Evolutionary conservation across 2,113 vertebrate species (phyloP), one percentile per base, ranked within the genome.

Genomic region (Bufo bufo): DNA sequence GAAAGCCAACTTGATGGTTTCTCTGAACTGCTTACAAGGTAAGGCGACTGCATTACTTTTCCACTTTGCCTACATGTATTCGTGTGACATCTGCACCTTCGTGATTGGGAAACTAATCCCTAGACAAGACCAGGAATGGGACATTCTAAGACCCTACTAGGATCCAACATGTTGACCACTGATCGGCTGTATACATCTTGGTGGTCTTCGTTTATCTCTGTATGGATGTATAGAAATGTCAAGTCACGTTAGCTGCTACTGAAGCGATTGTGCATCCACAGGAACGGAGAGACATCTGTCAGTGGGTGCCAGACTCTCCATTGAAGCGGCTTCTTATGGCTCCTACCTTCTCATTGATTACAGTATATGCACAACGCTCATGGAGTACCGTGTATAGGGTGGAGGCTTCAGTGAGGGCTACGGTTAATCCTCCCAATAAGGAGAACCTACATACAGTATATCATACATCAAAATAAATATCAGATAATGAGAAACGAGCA

Each of bases 1-100:
- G n/a, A 93, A 92, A 45, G 93, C 90, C 0, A 94, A 91, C 74
- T 92, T 97, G 0, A 93, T 93, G 77, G 90, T 95, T 56, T 94
- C 94, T 75, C 93, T 96, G 58, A 92, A 92, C 88, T 91, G 93
- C 58, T 91, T 97, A 69, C 89, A 94, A 96, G 96, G 96, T 97
- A 90, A 92, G 95, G 54, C 4, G 49, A 59, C 23, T 2, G 50
- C 14, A 0, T 84, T 11, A 56, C 72, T 9, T 65, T 8, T n/a
- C 20, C 11, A 12, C 8, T 71, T 71, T 33, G 4, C 4, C 5
- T 17, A 45, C 12, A 43, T 12, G 23, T 12, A 71, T 71, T 16
- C 7, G 2, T 43, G 3, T 7, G 9, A 6, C 4, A 74, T 74
- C 43, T 74, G 0, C 4, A 16, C 69, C 11, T 43, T 0, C 33